Evolutionary conservation across 2,888 invertebrate genomes (phyloP).

Genomic region (Troides helena): DNA sequence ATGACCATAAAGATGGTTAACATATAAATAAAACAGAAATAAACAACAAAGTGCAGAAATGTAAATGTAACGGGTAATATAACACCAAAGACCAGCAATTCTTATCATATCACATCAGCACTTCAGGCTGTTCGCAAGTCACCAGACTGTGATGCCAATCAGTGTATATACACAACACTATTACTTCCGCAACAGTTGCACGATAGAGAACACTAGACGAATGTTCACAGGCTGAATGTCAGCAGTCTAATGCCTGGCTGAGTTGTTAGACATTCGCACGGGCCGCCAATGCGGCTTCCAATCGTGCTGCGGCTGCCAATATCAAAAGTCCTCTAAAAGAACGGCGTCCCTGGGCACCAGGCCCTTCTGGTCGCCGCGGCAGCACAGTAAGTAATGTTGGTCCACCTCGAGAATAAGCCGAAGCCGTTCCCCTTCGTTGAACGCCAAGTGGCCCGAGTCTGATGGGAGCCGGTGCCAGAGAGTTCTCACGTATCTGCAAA

Average conservation of each 20-base stretch:
- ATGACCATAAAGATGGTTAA: slow-evolving; percentile 23
- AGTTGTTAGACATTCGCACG: slow-evolving; percentile 49
- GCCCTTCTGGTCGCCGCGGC: slow-evolving; percentile 87
- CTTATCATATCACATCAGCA: slow-evolving; percentile 22
- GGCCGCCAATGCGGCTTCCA: slow-evolving; percentile 73
- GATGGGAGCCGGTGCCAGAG: slow-evolving; percentile 87
- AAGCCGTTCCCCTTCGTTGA: slow-evolving; percentile 87
- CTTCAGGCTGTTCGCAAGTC: slow-evolving; percentile 2
- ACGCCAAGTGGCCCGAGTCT: slow-evolving; percentile 88
- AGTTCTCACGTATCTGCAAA: slow-evolving; percentile 83
- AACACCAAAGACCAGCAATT: slow-evolving; percentile 27
- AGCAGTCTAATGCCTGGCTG: slow-evolving; percentile 35
- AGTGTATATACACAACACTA: slow-evolving; percentile 13
- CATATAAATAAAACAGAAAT: slow-evolving; percentile 6
- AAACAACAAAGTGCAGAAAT: slow-evolving; percentile 3
- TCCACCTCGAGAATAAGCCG: slow-evolving; percentile 88
- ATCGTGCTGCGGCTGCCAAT: slow-evolving; percentile 68
- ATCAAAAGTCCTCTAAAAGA: slow-evolving; percentile 76
- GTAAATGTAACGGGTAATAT: slow-evolving; percentile 13
- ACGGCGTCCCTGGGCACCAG: slow-evolving; percentile 87
- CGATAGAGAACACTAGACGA: slow-evolving; percentile 17
- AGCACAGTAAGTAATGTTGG: slow-evolving; percentile 87
- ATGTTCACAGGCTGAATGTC: slow-evolving; percentile 6
- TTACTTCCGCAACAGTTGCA: slow-evolving; percentile 7
- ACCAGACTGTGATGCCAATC: background rate